Conservation (phyloP, 2,113 vertebrate species). For the Notarius lentiginosus region DNA sequence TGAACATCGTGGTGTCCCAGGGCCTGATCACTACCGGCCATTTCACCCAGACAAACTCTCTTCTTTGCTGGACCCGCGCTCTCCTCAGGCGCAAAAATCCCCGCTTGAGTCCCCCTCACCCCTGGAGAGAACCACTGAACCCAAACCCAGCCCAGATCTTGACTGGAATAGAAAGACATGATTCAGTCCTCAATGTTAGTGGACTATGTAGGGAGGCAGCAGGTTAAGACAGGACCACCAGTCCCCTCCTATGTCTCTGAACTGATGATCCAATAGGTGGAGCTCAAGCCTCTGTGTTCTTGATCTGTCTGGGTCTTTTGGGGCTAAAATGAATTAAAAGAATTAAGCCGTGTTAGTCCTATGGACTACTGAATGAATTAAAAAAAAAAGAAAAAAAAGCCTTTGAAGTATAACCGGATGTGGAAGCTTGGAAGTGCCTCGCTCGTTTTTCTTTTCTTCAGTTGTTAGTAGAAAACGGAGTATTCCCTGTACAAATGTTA, state of each 20-base stretch:
- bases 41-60: constrained; percentile 89
- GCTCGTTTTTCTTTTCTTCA: constrained; percentile 63
- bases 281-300: not conserved
- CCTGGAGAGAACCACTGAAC: constrained; percentile 83
- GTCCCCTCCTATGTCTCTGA: constrained; percentile 26
- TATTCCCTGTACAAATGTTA: constrained; percentile 53
- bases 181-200: constrained; percentile 32
- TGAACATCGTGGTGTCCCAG: constrained; percentile 81
- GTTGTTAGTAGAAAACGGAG: constrained; percentile 57
- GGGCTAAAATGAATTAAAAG: constrained; percentile 53
- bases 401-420: constrained; percentile 56
- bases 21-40: constrained; percentile 87
- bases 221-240: constrained; percentile 50
- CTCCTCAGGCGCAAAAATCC: constrained; percentile 89
- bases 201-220: constrained; percentile 40
- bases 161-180: constrained; percentile 93
- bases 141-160: constrained; percentile 81
- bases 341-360: constrained; percentile 70
- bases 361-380: constrained; percentile 67
- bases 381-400: constrained; percentile 55
- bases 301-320: constrained; percentile 48
- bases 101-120: constrained; percentile 91
- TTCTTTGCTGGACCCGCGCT: constrained; percentile 83
- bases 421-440: constrained; percentile 76
- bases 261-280: constrained; percentile 20